Evolutionary conservation across 92 coral and sea anemone species (phyloP), one percentile per base, ranked within the genome.

Genomic region (Siderastrea radians): DNA sequence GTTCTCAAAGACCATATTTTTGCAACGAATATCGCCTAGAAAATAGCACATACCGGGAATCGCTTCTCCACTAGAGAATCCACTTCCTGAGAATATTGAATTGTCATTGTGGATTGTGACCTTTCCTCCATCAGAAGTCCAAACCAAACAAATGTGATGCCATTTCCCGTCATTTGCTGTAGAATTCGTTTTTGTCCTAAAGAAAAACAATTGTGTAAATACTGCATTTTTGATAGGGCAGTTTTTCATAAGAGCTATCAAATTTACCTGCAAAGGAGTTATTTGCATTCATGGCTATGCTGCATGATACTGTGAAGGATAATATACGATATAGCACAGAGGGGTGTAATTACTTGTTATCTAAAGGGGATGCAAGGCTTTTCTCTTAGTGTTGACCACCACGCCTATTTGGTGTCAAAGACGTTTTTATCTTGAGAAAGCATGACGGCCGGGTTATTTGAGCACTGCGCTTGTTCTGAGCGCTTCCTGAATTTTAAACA

Each of bases 71-170:
- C 57, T 53, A 7, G 81, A 87, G 68, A 58, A 89, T 49, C 72
- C 11, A 3, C 0, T 1, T 81, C 67, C 91, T 17, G 57, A 15
- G 26, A 61, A 66, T 49, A 2, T 60, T 58, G 12, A 2, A 16
- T 75, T 14, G 73, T 89, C 89, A 50, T 11, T 59, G 48, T 74
- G 64, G 38, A 83, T 16, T 2, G 6, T 0, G 67, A 83, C 55
- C 7, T 3, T 54, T 14, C 88, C 88, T 13, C 68, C 72, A 3
- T 0, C 49, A 1, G 92, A 65, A 15, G 17, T 68, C 92, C 92
- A 89, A 10, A 45, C 49, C 59, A 83, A 49, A 57, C 92, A 89
- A 44, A 89, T 77, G 26, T 83, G 75, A 58, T 89, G 92, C 92
- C 92, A 89, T 26, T 67, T 49, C 6, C 92, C 88, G 62, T 84